phyloP scores from a whole-genome alignment of 1,140 invertebrate species.

The Drosophila ironensis region DNA sequence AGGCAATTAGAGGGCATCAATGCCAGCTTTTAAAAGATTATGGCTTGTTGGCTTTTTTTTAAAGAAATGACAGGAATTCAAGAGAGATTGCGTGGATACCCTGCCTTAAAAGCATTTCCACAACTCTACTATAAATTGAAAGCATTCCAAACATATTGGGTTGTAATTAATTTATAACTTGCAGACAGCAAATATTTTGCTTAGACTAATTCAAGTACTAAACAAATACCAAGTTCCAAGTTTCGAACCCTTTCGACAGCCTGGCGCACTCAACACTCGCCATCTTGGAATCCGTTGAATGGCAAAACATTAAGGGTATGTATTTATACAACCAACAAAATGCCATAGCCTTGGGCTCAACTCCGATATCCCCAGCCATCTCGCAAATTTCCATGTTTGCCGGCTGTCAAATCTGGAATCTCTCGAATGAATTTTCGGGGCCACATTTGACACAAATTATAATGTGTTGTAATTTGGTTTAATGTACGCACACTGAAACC shows the following conservation, averaged over 20 bases:
- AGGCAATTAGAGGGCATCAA: too few species aligned
- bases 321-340: slow-evolving; percentile 26
- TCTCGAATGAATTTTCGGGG: slow-evolving; percentile 40
- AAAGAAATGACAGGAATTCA: too few species aligned
- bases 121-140: too few species aligned
- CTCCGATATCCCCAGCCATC: slow-evolving; percentile 12
- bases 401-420: slow-evolving; percentile 16
- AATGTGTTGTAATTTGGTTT: slow-evolving; percentile 59
- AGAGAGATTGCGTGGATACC: too few species aligned
- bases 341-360: slow-evolving; percentile 8
- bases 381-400: slow-evolving; percentile 23
- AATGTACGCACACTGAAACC: slow-evolving; percentile 40
- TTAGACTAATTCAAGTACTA: slow-evolving; percentile 2
- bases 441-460: slow-evolving; percentile 51
- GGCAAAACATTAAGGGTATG: neutral
- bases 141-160: too few species aligned
- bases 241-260: too few species aligned
- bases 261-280: too few species aligned
- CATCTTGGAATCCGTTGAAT: neutral
- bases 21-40: too few species aligned
- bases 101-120: too few species aligned
- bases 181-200: slow-evolving; percentile 7
- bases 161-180: too few species aligned
- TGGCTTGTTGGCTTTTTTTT: too few species aligned
- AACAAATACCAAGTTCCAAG: slow-evolving; percentile 3